These are phyloP conservation scores for Nipponia nippon DNA, from an alignment of 2,113 vertebrate species.

Conservation along the genomic window DNA sequence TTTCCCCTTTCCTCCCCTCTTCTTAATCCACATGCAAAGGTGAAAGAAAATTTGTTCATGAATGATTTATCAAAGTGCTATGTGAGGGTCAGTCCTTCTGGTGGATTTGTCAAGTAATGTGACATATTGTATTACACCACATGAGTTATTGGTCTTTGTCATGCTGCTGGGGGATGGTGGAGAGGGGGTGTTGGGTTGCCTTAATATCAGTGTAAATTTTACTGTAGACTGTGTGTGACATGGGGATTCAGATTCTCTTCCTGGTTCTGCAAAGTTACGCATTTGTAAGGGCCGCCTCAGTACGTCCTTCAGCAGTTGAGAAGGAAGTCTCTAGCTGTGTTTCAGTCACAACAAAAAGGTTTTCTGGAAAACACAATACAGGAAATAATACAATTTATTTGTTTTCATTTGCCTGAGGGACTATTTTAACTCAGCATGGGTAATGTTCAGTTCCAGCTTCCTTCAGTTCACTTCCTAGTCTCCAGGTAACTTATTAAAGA, in stretches of 20 bases:
- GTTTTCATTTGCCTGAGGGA: not conserved
- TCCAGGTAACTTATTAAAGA: not conserved
- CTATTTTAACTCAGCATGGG: not conserved
- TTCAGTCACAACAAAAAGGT: not conserved
- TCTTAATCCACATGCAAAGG: not conserved
- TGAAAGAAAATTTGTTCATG: not conserved
- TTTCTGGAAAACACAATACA: not conserved
- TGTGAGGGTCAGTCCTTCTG: not conserved
- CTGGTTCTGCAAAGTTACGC: not conserved
- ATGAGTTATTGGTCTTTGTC: not conserved
- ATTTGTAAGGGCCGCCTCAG: not conserved
- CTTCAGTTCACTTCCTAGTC: not conserved
- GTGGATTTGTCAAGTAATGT: not conserved
- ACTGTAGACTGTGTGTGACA: not conserved
- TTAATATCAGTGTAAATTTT: not conserved
- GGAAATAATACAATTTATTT: not conserved
- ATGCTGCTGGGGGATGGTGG: not conserved
- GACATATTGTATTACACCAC: not conserved
- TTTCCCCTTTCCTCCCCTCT: not conserved
- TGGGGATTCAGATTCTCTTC: not conserved
- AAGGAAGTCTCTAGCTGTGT: not conserved
- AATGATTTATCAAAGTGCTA: not conserved
- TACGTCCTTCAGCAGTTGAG: not conserved
- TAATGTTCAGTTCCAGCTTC: not conserved
- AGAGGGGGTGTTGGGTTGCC: not conserved